Evolutionary conservation across 2,888 invertebrate species (phyloP), one percentile per base, ranked within the genome.

Genomic region (Aromia moschata): DNA sequence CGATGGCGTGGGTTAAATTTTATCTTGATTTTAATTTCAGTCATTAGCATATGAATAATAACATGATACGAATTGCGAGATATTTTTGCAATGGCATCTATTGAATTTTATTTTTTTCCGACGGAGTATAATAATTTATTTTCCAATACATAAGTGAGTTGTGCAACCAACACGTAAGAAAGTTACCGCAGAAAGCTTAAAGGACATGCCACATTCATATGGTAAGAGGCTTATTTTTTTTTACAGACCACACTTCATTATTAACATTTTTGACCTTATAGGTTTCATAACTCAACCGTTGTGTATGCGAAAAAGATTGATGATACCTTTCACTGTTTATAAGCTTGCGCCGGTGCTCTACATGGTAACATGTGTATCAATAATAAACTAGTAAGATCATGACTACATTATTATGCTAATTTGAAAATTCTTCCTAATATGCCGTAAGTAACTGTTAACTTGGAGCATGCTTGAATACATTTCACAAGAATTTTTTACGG

Each of bases 41-140:
- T 45, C 18, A 62, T 62, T 63, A 52, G 60, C 60, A 60, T 60
- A 63, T 55, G 60, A 49, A 63, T 60, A 55, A 51, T 41, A 18
- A 18, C 18, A 37, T 15, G 36, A 20, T 51, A 40, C 53, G 57
- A 58, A 46, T 55, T 60, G 49, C 40, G 25, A 30, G 30, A 45
- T 45, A 63, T 54, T 63, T 58, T 63, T 60, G 51, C 57, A 54
- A 60, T 55, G 43, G n/a, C n/a, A 17, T 40, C 60, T 36, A 63
- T 60, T 60, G 57, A 63, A 63, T 56, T 18, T n/a, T 15, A 54
- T 56, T 58, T 59, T 62, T 59, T 18, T 40, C 20, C 51, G 3
- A 7, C 9, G 15, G 30, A 14, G 16, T 18, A 40, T 51, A 51
- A 38, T 30, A 40, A 51, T 51, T 51, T 25, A 25, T 25, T 40